A percentile compares a stretch with the other conserved stretches of the same genome.
phyloP scores from a whole-genome alignment of 1,140 invertebrate species.

The Andricus grossulariae region DNA sequence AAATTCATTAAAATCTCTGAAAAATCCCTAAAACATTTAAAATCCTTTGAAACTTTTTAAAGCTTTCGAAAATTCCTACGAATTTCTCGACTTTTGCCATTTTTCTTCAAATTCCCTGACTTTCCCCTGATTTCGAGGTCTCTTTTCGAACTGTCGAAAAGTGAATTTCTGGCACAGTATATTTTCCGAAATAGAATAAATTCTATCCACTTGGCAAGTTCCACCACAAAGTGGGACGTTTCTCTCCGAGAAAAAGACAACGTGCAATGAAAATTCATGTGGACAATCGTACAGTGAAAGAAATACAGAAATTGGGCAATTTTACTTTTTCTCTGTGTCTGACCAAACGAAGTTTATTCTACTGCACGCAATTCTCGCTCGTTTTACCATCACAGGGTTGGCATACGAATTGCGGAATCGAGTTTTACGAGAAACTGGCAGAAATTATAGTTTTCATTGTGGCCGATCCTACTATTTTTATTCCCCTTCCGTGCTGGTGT shows the following conservation, averaged over 20 bases:
- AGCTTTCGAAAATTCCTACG: too few species aligned
- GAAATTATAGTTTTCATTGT: slow-evolving; percentile 17
- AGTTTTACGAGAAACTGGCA: not conserved
- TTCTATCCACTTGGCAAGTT: slow-evolving; percentile 17
- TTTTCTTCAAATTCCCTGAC: too few species aligned
- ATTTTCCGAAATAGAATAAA: slow-evolving; percentile 17
- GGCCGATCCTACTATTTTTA: not conserved
- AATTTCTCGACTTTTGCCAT: too few species aligned
- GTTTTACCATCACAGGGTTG: not conserved
- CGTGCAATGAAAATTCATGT: slow-evolving; percentile 24
- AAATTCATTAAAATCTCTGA: too few species aligned
- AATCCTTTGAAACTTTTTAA: too few species aligned
- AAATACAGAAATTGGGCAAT: slow-evolving; percentile 25
- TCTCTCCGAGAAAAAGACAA: slow-evolving; percentile 21
- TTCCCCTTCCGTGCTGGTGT: not conserved
- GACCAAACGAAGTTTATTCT: not conserved
- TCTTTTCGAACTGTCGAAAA: not conserved
- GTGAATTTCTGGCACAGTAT: not conserved
- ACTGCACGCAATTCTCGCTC: not conserved
- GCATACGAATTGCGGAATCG: slow-evolving; percentile 3
- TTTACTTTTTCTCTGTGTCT: slow-evolving; percentile 6
- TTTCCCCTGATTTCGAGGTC: not conserved
- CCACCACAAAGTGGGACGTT: not conserved
- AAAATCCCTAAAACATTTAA: too few species aligned
- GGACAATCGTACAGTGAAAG: slow-evolving; percentile 10